phyloP scores from a whole-genome alignment of 2,113 vertebrate species.

The Mixornis gularis region DNA sequence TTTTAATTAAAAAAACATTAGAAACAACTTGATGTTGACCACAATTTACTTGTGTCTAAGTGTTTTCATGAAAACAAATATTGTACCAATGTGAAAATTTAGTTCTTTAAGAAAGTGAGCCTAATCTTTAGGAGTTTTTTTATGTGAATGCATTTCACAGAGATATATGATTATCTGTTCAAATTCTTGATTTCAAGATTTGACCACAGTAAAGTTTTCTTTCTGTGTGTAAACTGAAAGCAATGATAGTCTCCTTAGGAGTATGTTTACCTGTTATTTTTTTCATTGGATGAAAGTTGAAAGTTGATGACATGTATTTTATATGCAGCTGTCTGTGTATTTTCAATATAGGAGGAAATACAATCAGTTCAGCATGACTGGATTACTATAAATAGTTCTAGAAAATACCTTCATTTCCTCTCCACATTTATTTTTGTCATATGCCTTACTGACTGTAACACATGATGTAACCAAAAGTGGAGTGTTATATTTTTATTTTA shows the following conservation, averaged over 20 bases:
- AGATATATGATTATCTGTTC: background rate
- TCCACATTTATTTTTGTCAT: constrained; percentile 27
- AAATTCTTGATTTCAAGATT: background rate
- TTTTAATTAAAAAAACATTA: background rate
- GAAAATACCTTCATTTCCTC: constrained; percentile 51
- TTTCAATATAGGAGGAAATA: constrained; percentile 36
- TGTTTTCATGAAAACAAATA: background rate
- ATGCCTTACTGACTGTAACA: background rate
- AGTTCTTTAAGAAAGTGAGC: background rate
- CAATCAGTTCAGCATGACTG: constrained; percentile 47
- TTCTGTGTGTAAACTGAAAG: background rate
- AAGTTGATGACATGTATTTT: constrained; percentile 24
- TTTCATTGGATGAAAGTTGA: background rate
- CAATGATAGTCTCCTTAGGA: background rate
- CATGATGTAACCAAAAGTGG: background rate
- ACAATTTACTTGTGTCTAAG: background rate
- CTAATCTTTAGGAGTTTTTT: background rate
- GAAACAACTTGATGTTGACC: background rate
- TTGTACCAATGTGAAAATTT: background rate
- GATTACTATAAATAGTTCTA: constrained; percentile 36
- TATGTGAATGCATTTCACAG: background rate
- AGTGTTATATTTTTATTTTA: background rate
- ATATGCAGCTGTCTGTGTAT: background rate
- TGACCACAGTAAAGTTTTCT: background rate
- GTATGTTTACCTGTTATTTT: background rate